Evolutionary conservation across 2,888 invertebrate species (phyloP).

Genomic region (Campaea margaritaria): DNA sequence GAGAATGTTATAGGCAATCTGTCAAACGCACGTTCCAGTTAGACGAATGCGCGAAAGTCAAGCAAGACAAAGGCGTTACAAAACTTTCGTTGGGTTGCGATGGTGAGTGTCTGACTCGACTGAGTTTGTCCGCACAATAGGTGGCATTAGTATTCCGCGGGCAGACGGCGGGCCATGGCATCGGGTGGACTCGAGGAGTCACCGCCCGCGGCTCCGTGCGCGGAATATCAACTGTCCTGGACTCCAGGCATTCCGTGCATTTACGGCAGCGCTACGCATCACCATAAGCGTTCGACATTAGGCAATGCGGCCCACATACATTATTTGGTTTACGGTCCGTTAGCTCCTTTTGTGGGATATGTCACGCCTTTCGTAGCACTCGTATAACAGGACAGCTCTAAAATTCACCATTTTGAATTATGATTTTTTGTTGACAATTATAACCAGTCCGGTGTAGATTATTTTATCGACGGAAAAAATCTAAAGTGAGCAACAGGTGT

Average conservation of each 20-base stretch:
- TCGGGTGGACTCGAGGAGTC: constrained; percentile 78
- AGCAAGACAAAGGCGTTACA: constrained; percentile 75
- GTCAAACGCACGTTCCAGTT: constrained; percentile 38
- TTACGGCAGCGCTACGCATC: constrained; percentile 63
- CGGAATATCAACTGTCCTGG: constrained; percentile 70
- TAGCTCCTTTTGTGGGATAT: constrained; percentile 62
- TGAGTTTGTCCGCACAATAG: constrained; percentile 62
- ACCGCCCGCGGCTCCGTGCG: constrained; percentile 75
- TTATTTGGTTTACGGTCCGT: constrained; percentile 73
- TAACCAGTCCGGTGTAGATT: constrained; percentile 2
- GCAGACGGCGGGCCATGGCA: constrained; percentile 65
- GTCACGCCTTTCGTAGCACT: constrained; percentile 49
- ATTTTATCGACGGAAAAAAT: constrained; percentile 2
- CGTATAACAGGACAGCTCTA: constrained; percentile 24
- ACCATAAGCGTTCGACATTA: constrained; percentile 70
- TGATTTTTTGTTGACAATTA: constrained; percentile 16
- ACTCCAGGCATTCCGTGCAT: constrained; percentile 67
- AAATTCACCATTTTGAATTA: constrained; percentile 16
- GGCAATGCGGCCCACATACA: constrained; percentile 72
- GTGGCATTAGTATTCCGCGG: constrained; percentile 76
- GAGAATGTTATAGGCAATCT: constrained; percentile 34
- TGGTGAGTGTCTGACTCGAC: constrained; percentile 55
- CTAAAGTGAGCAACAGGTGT: constrained; percentile 17
- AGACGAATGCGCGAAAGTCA: constrained; percentile 67
- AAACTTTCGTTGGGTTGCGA: constrained; percentile 70